Conservation (phyloP, 92 coral and sea anemone species). For the Zoanthus solanderi region DNA sequence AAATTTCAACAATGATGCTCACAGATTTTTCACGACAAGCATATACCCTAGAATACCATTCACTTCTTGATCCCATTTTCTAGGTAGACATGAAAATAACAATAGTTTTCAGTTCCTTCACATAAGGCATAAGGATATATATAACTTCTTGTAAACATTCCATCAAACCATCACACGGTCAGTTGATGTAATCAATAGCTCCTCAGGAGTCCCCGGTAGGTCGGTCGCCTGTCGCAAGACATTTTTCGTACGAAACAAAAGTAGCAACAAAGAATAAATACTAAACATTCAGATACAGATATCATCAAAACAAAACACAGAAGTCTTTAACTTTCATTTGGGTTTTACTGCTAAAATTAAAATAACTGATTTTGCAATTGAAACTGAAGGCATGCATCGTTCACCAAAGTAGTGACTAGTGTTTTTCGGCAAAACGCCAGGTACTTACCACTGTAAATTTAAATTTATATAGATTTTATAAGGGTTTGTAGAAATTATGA, state of each 20-base stretch:
- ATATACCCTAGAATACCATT: not conserved
- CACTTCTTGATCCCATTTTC: conserved; percentile 23
- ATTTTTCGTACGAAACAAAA: not conserved
- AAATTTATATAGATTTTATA: not conserved
- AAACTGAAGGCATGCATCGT: not conserved
- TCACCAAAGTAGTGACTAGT: not conserved
- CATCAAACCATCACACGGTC: not conserved
- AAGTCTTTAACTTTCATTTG: not conserved
- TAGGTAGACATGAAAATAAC: not conserved
- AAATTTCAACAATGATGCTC: not conserved
- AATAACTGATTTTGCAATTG: not conserved
- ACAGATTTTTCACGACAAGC: not conserved
- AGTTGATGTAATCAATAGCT: conserved; percentile 1
- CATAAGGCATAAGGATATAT: not conserved
- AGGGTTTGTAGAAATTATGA: not conserved
- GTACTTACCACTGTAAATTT: not conserved
- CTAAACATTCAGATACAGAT: not conserved
- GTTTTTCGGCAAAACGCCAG: conserved; percentile 26
- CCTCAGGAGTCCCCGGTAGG: conserved; percentile 41
- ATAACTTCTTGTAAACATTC: conserved; percentile 41
- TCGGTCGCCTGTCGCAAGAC: conserved; percentile 16
- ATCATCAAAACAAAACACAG: not conserved
- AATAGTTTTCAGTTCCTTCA: not conserved
- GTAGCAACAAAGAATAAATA: not conserved
- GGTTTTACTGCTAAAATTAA: not conserved